A percentile compares a stretch with the other conserved stretches of the same genome.
These are phyloP conservation scores for Leptopilina drosophilae DNA, from an alignment of 2,888 invertebrate species.

Conservation along the genomic window DNA sequence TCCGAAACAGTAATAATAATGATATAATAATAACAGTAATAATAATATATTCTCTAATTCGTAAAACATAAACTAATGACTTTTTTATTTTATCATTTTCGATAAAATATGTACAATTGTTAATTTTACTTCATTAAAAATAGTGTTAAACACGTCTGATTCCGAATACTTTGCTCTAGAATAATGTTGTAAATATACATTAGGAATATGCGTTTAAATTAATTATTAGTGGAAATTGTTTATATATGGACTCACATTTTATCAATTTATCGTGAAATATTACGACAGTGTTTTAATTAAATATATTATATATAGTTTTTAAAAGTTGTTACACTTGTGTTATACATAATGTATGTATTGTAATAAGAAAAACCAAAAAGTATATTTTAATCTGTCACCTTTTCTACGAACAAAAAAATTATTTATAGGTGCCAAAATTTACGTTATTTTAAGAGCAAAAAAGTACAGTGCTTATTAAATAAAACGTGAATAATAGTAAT, in stretches of 20 bases:
- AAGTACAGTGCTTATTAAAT: too few species aligned
- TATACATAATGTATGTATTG: too few species aligned
- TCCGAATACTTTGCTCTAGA: neutral
- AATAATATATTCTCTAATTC: too few species aligned
- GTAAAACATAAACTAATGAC: too few species aligned
- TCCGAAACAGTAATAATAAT: neutral
- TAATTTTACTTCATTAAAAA: neutral
- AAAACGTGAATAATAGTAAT: too few species aligned
- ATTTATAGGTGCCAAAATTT: too few species aligned
- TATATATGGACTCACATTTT: neutral
- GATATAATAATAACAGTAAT: neutral
- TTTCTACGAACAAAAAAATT: too few species aligned
- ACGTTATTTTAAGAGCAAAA: too few species aligned
- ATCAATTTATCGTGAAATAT: neutral
- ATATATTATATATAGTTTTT: neutral
- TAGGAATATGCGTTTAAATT: neutral
- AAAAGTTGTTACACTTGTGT: too few species aligned
- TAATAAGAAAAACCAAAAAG: too few species aligned
- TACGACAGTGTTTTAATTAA: neutral
- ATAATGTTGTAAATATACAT: neutral
- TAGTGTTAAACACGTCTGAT: neutral
- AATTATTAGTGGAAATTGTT: neutral
- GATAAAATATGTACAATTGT: neutral
- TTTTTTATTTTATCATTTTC: too few species aligned
- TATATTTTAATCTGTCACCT: too few species aligned